Conservation (phyloP, 2,888 invertebrate species). For the Hemicrepidius hirtus region DNA sequence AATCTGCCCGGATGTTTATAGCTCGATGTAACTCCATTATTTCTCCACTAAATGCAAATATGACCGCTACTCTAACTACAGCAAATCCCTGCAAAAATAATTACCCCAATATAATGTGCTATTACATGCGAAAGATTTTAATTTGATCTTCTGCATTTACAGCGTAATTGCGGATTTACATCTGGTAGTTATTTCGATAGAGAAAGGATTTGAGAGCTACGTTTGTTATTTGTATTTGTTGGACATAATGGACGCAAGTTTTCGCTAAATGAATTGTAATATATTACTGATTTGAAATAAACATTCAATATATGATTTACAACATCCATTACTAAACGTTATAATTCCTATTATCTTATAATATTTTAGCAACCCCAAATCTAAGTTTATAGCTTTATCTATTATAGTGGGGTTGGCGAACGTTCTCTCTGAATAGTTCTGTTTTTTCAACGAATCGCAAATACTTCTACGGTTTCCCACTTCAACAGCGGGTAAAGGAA, state of each 20-base stretch:
- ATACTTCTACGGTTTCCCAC: constrained; percentile 44
- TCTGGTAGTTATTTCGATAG: constrained; percentile 29
- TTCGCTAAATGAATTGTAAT: no score
- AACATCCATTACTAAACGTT: no score
- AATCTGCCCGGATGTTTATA: constrained; percentile 35
- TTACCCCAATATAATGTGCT: constrained; percentile 47
- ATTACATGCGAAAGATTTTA: constrained; percentile 52
- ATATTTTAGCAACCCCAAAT: no score
- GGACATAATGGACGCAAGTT: no score
- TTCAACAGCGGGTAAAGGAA: constrained; percentile 49
- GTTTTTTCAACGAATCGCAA: constrained; percentile 40
- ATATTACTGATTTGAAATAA: no score
- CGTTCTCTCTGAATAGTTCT: constrained; percentile 34
- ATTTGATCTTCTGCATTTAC: constrained; percentile 46
- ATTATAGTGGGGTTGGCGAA: constrained; percentile 5
- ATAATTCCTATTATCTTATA: no score
- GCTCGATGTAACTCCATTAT: constrained; percentile 45
- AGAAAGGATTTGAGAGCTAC: background rate
- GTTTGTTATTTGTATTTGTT: constrained; percentile 3
- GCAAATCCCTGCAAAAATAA: constrained; percentile 48
- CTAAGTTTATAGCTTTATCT: background rate
- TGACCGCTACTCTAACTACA: constrained; percentile 44
- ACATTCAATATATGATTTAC: no score
- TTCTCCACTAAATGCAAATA: constrained; percentile 47
- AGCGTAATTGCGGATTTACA: constrained; percentile 42